Conservation (phyloP, 2,113 vertebrate species). For the Ciconia maguari region DNA sequence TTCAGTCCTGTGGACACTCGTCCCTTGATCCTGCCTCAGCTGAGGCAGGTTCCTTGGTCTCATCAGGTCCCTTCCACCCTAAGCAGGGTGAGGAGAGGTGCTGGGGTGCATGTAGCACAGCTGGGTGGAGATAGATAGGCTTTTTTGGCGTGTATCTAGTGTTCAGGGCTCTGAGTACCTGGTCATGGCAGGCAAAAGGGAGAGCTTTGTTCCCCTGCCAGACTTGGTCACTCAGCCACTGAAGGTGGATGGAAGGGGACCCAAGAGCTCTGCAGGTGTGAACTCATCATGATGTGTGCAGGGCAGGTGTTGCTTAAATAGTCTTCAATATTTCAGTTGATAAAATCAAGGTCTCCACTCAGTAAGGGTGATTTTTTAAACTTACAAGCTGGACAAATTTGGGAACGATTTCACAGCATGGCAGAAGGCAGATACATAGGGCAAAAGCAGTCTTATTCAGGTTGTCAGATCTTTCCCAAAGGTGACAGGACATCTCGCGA, state of each 20-base stretch:
- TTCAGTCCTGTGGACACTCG: background rate
- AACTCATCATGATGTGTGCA: rapidly evolving
- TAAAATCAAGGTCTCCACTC: background rate
- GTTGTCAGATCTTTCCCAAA: background rate
- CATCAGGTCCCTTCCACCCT: background rate
- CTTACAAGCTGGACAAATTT: background rate
- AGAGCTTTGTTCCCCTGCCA: rapidly evolving
- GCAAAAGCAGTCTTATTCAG: background rate
- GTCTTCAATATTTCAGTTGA: background rate
- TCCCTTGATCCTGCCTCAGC: background rate
- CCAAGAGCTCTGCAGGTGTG: background rate
- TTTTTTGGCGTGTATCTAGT: background rate
- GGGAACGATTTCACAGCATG: background rate
- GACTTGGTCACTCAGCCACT: background rate
- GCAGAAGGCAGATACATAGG: background rate
- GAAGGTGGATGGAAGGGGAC: background rate
- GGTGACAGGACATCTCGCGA: background rate
- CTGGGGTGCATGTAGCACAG: background rate
- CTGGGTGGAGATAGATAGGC: rapidly evolving
- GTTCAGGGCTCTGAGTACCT: background rate
- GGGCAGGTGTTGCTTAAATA: background rate
- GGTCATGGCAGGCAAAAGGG: background rate
- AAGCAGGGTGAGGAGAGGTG: background rate
- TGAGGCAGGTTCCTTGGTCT: background rate
- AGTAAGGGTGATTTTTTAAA: background rate